phyloP scores from a whole-genome alignment of 2,888 invertebrate genomes.

The Apamea crenata region DNA sequence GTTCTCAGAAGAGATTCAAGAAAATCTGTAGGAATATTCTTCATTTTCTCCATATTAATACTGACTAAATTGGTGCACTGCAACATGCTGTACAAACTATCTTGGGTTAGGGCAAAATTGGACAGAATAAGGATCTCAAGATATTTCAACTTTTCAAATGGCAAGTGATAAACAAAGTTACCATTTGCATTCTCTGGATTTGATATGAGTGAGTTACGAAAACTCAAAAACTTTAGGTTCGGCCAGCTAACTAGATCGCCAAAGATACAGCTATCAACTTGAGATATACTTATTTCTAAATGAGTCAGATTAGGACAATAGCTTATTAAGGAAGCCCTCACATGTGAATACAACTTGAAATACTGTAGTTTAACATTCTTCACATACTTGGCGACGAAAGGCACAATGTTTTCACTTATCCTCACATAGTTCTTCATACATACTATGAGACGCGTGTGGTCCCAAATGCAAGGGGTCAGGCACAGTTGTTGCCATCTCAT shows the following conservation, averaged over 20 bases:
- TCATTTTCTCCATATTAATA: slow-evolving; percentile 90
- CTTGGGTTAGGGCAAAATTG: slow-evolving; percentile 87
- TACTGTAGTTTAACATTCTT: slow-evolving; percentile 90
- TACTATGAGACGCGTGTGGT: slow-evolving; percentile 88
- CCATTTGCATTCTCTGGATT: slow-evolving; percentile 86
- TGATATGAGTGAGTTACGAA: slow-evolving; percentile 88
- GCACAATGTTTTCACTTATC: slow-evolving; percentile 88
- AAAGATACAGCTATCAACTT: slow-evolving; percentile 89
- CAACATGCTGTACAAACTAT: slow-evolving; percentile 87
- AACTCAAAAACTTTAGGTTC: slow-evolving; percentile 88
- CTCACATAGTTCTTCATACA: slow-evolving; percentile 90
- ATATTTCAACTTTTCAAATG: slow-evolving; percentile 86
- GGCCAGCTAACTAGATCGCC: slow-evolving; percentile 88
- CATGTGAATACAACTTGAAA: slow-evolving; percentile 89
- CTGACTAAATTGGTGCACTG: slow-evolving; percentile 86
- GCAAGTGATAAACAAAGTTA: slow-evolving; percentile 88
- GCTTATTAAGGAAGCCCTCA: slow-evolving; percentile 86
- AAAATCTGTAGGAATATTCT: slow-evolving; percentile 88
- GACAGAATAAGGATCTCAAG: slow-evolving; percentile 87
- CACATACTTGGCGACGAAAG: slow-evolving; percentile 88
- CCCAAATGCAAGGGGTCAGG: slow-evolving; percentile 88
- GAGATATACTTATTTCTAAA: slow-evolving; percentile 90
- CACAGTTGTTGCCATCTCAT: slow-evolving; percentile 88
- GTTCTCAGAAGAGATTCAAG: slow-evolving; percentile 85
- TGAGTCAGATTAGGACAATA: slow-evolving; percentile 89